Evolutionary conservation across 1,140 invertebrate species (phyloP).

Genomic region (Eueides isabella): DNA sequence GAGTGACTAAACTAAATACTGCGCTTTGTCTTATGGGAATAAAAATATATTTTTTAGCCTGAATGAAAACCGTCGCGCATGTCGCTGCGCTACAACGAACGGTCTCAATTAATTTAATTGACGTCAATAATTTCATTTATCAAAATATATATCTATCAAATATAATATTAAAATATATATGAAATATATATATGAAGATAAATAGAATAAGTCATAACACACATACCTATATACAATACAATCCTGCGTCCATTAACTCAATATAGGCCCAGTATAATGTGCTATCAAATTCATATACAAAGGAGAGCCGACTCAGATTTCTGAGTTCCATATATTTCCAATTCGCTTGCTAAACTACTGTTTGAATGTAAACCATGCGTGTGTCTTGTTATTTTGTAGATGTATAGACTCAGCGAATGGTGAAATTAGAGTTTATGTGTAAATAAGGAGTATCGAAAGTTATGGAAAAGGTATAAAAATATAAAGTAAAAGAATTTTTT

Average conservation of each 20-base stretch:
- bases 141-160: too few species aligned
- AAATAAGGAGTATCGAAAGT: not conserved
- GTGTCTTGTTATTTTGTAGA: constrained; percentile 11
- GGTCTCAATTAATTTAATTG: too few species aligned
- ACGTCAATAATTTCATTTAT: too few species aligned
- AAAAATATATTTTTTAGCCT: too few species aligned
- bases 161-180: not conserved
- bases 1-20: too few species aligned
- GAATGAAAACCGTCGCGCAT: too few species aligned
- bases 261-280: constrained; percentile 21
- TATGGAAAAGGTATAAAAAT: too few species aligned
- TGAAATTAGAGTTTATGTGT: not conserved
- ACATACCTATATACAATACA: not conserved
- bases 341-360: constrained; percentile 27
- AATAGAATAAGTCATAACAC: not conserved
- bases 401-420: not conserved
- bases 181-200: too few species aligned
- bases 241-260: not conserved
- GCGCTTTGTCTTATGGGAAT: too few species aligned
- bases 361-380: constrained; percentile 26
- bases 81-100: too few species aligned
- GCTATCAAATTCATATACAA: constrained; percentile 22
- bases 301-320: constrained; percentile 32
- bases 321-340: constrained; percentile 36
- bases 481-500: too few species aligned